phyloP scores from a whole-genome alignment of 2,797 vertebrate species.

The Sarcoramphus papa region DNA sequence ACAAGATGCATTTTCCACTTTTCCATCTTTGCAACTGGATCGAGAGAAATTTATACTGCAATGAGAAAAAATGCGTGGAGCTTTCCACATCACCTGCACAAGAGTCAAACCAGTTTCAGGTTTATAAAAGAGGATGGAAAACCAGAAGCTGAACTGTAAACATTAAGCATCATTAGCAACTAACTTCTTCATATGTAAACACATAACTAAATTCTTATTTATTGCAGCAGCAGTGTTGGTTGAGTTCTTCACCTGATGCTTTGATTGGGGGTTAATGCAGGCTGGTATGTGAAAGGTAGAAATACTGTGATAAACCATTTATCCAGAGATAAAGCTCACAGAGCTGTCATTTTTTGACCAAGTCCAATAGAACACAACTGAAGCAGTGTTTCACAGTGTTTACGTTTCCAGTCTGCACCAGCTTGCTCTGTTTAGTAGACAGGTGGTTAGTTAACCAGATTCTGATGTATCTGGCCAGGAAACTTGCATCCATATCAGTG shows the following conservation, averaged over 20 bases:
- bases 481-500: background rate
- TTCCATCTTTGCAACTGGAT: background rate
- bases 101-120: background rate
- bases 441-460: background rate
- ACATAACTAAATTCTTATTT: background rate
- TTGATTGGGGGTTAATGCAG: background rate
- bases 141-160: background rate
- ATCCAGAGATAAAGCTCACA: background rate
- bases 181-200: background rate
- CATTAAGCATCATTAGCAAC: background rate
- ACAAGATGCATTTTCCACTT: background rate
- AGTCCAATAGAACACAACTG: background rate
- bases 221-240: background rate
- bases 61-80: background rate
- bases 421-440: background rate
- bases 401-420: background rate
- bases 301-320: background rate
- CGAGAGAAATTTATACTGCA: background rate
- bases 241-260: background rate
- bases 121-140: background rate
- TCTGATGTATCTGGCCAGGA: background rate
- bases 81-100: background rate
- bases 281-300: background rate
- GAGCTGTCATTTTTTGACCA: background rate
- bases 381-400: background rate